A percentile compares a stretch with the other conserved stretches of the same genome.
These are phyloP conservation scores for Elegia similella DNA, from an alignment of 2,888 invertebrate genomes.

Conservation along the genomic window DNA sequence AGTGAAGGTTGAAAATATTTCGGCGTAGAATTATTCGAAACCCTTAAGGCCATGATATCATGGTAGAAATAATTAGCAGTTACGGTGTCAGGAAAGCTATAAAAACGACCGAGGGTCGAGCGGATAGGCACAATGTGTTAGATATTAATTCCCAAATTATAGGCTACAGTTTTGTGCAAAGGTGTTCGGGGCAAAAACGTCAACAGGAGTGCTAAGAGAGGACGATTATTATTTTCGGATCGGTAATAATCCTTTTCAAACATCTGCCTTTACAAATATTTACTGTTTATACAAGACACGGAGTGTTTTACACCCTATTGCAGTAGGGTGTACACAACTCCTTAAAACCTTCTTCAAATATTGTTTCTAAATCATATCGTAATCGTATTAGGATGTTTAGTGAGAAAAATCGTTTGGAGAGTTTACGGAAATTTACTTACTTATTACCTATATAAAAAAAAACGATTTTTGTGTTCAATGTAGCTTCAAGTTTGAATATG, in stretches of 20 bases:
- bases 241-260: constrained; percentile 63
- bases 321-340: constrained; percentile 4
- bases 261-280: constrained; percentile 79
- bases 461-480: no score
- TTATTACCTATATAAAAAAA: no score
- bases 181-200: constrained; percentile 70
- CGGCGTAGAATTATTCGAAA: constrained; percentile 34
- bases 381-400: no score
- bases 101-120: constrained; percentile 69
- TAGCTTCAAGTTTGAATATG: no score
- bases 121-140: constrained; percentile 78
- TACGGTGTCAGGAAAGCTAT: constrained; percentile 67
- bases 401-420: no score
- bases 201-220: constrained; percentile 76
- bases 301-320: constrained; percentile 6
- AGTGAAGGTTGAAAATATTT: constrained; percentile 36
- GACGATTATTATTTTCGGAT: constrained; percentile 72
- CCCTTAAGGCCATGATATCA: constrained; percentile 56
- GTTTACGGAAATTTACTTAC: no score
- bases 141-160: constrained; percentile 79
- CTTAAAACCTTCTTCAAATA: neutral
- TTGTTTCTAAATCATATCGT: neutral
- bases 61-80: constrained; percentile 65
- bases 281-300: constrained; percentile 58
- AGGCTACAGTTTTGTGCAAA: constrained; percentile 63